Conservation (phyloP, 2,888 invertebrate species). For the Conomelus anceps region DNA sequence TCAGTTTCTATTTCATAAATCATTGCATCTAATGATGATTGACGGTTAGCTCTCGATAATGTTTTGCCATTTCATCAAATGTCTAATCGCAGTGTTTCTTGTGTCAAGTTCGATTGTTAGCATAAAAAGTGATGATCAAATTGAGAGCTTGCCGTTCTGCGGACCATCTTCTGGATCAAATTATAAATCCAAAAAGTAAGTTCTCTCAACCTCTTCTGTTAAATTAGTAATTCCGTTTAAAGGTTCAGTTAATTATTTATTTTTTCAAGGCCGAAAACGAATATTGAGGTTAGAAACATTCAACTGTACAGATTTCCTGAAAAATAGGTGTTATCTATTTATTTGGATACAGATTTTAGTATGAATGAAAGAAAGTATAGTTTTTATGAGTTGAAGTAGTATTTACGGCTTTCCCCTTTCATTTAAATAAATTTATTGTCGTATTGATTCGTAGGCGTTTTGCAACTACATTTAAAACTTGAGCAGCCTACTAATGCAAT, state of each 20-base stretch:
- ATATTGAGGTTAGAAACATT: not conserved
- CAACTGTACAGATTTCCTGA: not conserved
- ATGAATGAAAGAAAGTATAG: no score
- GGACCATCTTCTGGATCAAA: not conserved
- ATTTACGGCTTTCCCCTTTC: no score
- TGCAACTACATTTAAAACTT: no score
- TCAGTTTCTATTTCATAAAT: not conserved
- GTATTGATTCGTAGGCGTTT: no score
- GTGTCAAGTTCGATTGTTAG: not conserved
- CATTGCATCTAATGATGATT: not conserved
- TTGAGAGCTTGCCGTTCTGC: slow-evolving; percentile 18
- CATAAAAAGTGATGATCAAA: slow-evolving; percentile 9
- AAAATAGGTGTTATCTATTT: no score
- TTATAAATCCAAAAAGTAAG: slow-evolving; percentile 7
- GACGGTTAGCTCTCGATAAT: not conserved
- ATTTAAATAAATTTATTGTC: no score
- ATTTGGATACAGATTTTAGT: no score
- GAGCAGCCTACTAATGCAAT: no score
- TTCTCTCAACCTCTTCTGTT: not conserved
- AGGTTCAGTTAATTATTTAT: no score
- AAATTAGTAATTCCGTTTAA: no score
- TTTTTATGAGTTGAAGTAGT: no score
- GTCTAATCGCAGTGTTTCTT: not conserved
- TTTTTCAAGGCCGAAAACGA: not conserved
- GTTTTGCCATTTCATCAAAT: not conserved